Percentiles rank a stretch among this genome's conserved stretches.
phyloP scores from a whole-genome alignment of 2,888 invertebrate genomes.

The Saturnia pavonia region DNA sequence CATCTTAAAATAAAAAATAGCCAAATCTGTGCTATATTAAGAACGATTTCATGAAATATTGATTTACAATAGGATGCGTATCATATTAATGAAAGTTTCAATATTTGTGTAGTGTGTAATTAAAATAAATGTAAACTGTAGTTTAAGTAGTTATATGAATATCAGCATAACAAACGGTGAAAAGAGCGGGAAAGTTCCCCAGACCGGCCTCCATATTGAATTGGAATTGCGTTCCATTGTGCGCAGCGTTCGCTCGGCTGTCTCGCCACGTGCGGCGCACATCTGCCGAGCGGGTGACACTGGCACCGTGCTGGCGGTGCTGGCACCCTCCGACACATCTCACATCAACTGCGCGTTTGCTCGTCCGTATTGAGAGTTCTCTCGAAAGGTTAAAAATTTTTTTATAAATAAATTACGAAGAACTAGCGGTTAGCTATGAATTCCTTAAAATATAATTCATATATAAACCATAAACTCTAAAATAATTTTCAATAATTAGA shows the following conservation, averaged over 20 bases:
- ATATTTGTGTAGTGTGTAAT: neutral
- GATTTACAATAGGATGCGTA: too few species aligned
- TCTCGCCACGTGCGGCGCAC: constrained; percentile 63
- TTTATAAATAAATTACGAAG: neutral
- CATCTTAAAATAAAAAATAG: too few species aligned
- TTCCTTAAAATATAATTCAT: neutral
- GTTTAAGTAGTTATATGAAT: constrained; percentile 33
- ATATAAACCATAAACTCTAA: neutral
- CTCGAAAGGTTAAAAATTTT: neutral
- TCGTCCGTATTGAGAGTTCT: constrained; percentile 18
- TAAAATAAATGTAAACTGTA: constrained; percentile 34
- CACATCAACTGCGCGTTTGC: constrained; percentile 23
- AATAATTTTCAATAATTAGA: neutral
- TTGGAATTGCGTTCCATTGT: constrained; percentile 70
- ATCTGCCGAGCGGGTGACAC: constrained; percentile 59
- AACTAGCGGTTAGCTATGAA: neutral
- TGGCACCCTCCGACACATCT: constrained; percentile 24
- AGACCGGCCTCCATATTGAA: constrained; percentile 63
- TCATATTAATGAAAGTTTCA: too few species aligned
- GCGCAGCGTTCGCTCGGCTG: constrained; percentile 53
- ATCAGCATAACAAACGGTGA: constrained; percentile 44
- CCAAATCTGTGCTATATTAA: too few species aligned
- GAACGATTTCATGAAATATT: too few species aligned
- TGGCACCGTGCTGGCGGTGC: constrained; percentile 41
- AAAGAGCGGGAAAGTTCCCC: constrained; percentile 75